These are phyloP conservation scores for Otus sunia DNA, from an alignment of 2,113 vertebrate species.

Conservation along the genomic window DNA sequence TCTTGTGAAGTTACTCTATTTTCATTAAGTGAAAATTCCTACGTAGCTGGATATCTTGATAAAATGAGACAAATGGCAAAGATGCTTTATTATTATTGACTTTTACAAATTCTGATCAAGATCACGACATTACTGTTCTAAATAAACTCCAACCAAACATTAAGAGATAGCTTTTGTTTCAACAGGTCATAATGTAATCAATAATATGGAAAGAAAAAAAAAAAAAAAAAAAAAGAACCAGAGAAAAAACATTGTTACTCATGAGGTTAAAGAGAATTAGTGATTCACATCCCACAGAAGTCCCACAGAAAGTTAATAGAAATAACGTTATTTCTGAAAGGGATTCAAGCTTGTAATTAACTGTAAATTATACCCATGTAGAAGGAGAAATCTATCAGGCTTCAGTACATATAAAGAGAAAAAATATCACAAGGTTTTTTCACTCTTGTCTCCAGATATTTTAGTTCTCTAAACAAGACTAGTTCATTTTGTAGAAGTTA, in stretches of 20 bases:
- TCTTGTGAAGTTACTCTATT: not conserved
- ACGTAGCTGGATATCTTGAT: not conserved
- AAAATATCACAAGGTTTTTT: not conserved
- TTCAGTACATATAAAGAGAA: not conserved
- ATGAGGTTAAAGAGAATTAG: not conserved
- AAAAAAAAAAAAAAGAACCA: not conserved
- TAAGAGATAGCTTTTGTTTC: not conserved
- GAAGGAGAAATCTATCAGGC: not conserved
- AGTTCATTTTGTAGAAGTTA: not conserved
- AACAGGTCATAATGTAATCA: not conserved
- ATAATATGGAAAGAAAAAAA: not conserved
- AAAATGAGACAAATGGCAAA: not conserved
- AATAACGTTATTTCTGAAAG: not conserved
- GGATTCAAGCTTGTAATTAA: not conserved
- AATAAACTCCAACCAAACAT: not conserved
- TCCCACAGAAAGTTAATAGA: not conserved
- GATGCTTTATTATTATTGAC: not conserved
- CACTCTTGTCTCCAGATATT: not conserved
- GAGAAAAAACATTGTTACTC: not conserved
- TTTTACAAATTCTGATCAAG: not conserved
- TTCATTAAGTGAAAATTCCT: not conserved
- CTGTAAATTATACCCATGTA: not conserved
- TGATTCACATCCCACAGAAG: not conserved
- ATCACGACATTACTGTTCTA: not conserved
- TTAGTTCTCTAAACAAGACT: not conserved